Conservation (phyloP, 2,888 invertebrate species). For the Troides helena region DNA sequence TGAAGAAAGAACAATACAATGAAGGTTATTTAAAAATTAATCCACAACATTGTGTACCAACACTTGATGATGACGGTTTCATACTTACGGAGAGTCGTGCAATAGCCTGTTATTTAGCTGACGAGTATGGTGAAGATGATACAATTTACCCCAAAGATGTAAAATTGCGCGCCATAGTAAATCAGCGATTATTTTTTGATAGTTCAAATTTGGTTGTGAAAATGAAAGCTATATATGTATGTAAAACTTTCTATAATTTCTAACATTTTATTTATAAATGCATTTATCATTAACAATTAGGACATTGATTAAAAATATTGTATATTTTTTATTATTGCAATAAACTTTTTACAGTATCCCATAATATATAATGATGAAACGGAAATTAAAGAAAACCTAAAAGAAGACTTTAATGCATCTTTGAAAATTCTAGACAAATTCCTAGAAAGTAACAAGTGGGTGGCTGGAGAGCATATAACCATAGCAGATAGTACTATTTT, state of each 20-base stretch:
- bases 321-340: not conserved
- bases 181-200: slow-evolving; percentile 82
- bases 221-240: slow-evolving; percentile 81
- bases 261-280: not conserved
- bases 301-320: not conserved
- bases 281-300: not conserved
- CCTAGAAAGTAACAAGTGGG: slow-evolving; percentile 78
- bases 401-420: slow-evolving; percentile 76
- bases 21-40: slow-evolving; percentile 80
- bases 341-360: slow-evolving; percentile 72
- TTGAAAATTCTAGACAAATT: slow-evolving; percentile 80
- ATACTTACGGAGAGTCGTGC: slow-evolving; percentile 84
- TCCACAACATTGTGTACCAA: slow-evolving; percentile 84
- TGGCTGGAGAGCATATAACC: slow-evolving; percentile 80
- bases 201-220: slow-evolving; percentile 79
- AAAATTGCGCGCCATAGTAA: slow-evolving; percentile 76
- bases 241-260: slow-evolving; percentile 35
- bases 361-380: slow-evolving; percentile 78
- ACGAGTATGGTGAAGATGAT: slow-evolving; percentile 80
- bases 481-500: slow-evolving; percentile 82
- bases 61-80: slow-evolving; percentile 83
- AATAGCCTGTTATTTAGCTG: slow-evolving; percentile 81
- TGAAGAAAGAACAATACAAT: slow-evolving; percentile 78
- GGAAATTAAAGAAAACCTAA: slow-evolving; percentile 72
- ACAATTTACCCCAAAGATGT: slow-evolving; percentile 80